Conservation (phyloP, 2,113 vertebrate genomes). For the Geococcyx californianus region DNA sequence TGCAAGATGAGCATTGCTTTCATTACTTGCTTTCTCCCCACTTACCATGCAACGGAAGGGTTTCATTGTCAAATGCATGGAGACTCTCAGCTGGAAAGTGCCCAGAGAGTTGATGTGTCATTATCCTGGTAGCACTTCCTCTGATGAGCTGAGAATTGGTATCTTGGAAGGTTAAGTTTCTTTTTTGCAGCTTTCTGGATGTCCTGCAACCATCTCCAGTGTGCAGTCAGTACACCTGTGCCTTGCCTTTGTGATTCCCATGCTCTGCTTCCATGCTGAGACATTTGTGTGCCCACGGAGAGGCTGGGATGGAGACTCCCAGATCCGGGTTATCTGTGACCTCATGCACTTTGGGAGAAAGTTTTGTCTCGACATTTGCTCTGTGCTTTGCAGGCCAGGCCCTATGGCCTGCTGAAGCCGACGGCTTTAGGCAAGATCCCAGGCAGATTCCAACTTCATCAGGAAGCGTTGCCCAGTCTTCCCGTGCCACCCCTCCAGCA, state of each 20-base stretch:
- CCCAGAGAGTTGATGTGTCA: background rate
- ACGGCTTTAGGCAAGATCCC: constrained; percentile 75
- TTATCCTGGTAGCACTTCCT: background rate
- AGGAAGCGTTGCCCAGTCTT: constrained; percentile 84
- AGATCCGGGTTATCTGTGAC: background rate
- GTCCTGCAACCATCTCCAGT: background rate
- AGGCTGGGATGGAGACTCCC: background rate
- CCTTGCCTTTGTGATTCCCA: rapidly evolving
- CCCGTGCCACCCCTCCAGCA: constrained; percentile 90
- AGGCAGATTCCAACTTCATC: constrained; percentile 86
- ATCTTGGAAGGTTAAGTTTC: background rate
- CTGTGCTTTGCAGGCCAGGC: constrained; percentile 76
- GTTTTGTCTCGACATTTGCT: constrained; percentile 25
- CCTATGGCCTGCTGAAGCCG: constrained; percentile 83
- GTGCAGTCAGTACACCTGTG: background rate
- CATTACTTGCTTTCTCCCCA: background rate
- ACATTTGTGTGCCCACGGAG: background rate
- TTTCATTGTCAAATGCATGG: background rate
- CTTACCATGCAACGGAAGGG: background rate
- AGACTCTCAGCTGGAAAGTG: background rate
- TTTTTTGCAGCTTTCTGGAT: background rate
- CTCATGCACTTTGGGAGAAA: rapidly evolving
- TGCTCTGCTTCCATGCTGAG: background rate
- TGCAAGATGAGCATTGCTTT: background rate
- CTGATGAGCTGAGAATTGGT: background rate